Evolutionary conservation across 2,888 invertebrate species (phyloP).

Genomic region (Chesias legatella): DNA sequence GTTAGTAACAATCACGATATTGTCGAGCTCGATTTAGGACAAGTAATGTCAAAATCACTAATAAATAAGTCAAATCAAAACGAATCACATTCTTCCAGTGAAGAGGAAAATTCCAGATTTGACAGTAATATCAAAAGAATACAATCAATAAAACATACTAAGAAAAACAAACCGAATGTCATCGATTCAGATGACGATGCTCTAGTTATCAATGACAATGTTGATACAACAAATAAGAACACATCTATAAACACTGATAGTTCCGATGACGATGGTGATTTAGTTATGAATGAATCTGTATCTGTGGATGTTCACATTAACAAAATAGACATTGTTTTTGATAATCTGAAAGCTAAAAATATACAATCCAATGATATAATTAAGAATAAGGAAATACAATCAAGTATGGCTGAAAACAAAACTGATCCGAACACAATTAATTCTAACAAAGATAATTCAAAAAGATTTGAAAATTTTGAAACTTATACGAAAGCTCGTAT

Average conservation of each 20-base stretch:
- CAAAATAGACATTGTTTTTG: constrained; percentile 4
- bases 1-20: background rate
- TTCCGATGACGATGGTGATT: constrained; percentile 40
- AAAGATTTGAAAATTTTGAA: constrained; percentile 1
- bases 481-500: too few relatives aligned
- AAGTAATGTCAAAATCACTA: constrained; percentile 3
- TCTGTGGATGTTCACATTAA: constrained; percentile 34
- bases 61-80: background rate
- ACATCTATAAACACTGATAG: constrained; percentile 26
- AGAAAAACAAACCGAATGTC: background rate
- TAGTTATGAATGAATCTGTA: constrained; percentile 33
- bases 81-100: too few relatives aligned
- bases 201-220: background rate
- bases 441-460: constrained; percentile 12
- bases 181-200: background rate
- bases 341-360: constrained; percentile 1
- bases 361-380: background rate
- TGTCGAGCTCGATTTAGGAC: constrained; percentile 5
- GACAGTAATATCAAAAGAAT: too few relatives aligned
- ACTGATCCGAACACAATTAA: constrained; percentile 18
- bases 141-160: constrained; percentile 9
- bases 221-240: constrained; percentile 6
- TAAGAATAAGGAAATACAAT: background rate
- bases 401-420: background rate
- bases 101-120: too few relatives aligned